These are phyloP conservation scores for Trachelipus rathkii DNA, from an alignment of 1,140 invertebrate genomes.

Conservation along the genomic window DNA sequence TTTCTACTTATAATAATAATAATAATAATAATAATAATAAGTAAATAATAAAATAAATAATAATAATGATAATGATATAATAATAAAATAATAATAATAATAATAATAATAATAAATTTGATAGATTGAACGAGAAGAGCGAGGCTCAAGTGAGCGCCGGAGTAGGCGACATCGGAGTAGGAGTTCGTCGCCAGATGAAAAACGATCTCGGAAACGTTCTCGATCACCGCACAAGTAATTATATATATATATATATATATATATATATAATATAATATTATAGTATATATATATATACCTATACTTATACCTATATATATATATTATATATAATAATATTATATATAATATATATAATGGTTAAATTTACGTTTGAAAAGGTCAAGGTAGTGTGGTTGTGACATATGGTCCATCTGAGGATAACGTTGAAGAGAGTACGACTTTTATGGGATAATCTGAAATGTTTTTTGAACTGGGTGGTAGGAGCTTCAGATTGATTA, in stretches of 20 bases:
- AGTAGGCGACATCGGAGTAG: constrained; percentile 30
- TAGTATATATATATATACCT: not conserved
- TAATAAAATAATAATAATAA: too few relatives aligned
- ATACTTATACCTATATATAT: not conserved
- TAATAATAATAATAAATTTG: not conserved
- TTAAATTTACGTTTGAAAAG: too few relatives aligned
- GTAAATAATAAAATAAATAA: too few relatives aligned
- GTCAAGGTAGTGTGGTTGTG: too few relatives aligned
- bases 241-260: not conserved
- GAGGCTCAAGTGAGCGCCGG: constrained; percentile 29
- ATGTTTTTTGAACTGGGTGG: too few relatives aligned
- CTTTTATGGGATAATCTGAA: too few relatives aligned
- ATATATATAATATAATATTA: not conserved
- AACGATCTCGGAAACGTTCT: constrained; percentile 36
- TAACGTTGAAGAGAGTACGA: too few relatives aligned
- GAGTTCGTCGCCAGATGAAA: constrained; percentile 37
- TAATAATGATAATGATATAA: too few relatives aligned
- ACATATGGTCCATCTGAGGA: too few relatives aligned
- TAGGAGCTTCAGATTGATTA: too few relatives aligned
- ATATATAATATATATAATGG: not conserved
- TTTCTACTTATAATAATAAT: too few relatives aligned
- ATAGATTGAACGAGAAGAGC: constrained; percentile 33
- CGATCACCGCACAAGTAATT: constrained; percentile 42
- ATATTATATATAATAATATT: not conserved
- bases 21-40: too few relatives aligned